phyloP scores from a whole-genome alignment of 2,888 invertebrate genomes.

The Nomada lathburiana region DNA sequence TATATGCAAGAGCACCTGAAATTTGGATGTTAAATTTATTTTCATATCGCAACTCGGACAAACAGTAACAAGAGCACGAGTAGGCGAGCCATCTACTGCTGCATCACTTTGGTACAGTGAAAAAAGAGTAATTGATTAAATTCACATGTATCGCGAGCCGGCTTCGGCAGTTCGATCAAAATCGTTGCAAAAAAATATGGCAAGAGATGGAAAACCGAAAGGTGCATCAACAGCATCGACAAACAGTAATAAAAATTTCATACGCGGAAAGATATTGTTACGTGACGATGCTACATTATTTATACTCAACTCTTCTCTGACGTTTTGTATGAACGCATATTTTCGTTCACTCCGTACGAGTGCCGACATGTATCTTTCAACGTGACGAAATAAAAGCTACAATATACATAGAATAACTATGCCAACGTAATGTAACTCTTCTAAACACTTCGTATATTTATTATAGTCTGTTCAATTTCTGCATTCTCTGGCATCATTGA shows the following conservation, averaged over 20 bases:
- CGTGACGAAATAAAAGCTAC: not conserved
- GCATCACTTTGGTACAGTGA: not conserved
- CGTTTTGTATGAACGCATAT: not conserved
- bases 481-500: too few relatives aligned
- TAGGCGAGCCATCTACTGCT: constrained; percentile 5
- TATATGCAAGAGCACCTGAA: constrained; percentile 7
- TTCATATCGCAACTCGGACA: constrained; percentile 39
- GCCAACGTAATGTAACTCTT: not conserved
- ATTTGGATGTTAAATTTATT: constrained; percentile 51
- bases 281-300: not conserved
- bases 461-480: too few relatives aligned
- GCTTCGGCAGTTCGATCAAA: constrained; percentile 8
- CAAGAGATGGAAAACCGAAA: not conserved
- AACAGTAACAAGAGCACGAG: constrained; percentile 25
- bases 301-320: not conserved
- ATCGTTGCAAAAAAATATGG: not conserved
- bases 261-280: not conserved
- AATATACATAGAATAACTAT: not conserved
- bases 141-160: constrained; percentile 4
- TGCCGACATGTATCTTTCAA: not conserved
- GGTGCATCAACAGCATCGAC: too few relatives aligned
- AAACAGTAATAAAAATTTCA: not conserved
- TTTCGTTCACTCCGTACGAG: not conserved
- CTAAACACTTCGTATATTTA: too few relatives aligned
- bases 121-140: constrained; percentile 26